phyloP scores from a whole-genome alignment of 2,888 invertebrate species.

The Adelognathus sp. region DNA sequence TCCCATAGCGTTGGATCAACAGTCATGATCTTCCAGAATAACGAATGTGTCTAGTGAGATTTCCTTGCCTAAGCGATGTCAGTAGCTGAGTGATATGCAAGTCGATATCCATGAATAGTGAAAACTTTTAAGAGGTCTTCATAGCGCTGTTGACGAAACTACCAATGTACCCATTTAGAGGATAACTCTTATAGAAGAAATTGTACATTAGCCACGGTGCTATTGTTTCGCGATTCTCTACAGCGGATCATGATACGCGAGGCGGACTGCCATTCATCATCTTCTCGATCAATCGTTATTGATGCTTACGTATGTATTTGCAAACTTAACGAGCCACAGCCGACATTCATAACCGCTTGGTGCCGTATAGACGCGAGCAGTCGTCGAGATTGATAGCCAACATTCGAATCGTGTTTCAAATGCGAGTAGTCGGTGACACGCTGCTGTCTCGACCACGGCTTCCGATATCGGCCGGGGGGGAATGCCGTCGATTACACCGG shows the following conservation, averaged over 20 bases:
- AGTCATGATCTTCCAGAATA: too few species aligned
- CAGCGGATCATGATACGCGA: constrained; percentile 13
- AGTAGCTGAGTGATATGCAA: too few species aligned
- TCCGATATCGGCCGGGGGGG: constrained; percentile 17
- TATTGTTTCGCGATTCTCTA: background rate
- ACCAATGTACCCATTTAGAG: too few species aligned
- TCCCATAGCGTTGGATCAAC: too few species aligned
- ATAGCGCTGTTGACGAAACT: too few species aligned
- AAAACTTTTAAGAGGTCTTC: too few species aligned
- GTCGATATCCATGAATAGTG: too few species aligned
- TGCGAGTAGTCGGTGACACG: constrained; percentile 37
- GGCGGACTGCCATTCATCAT: constrained; percentile 38
- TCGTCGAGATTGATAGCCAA: constrained; percentile 53
- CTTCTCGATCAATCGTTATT: constrained; percentile 51
- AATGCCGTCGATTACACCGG: constrained; percentile 35
- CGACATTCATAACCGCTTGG: constrained; percentile 42
- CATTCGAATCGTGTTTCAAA: constrained; percentile 54
- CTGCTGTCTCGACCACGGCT: background rate
- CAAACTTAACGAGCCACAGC: constrained; percentile 52
- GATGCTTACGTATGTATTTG: constrained; percentile 52
- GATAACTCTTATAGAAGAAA: background rate
- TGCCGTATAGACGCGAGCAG: constrained; percentile 13
- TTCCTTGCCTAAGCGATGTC: too few species aligned
- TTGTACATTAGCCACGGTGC: background rate
- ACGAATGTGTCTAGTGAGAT: too few species aligned